phyloP scores from a whole-genome alignment of 2,797 vertebrate genomes.

The Dallia pectoralis region DNA sequence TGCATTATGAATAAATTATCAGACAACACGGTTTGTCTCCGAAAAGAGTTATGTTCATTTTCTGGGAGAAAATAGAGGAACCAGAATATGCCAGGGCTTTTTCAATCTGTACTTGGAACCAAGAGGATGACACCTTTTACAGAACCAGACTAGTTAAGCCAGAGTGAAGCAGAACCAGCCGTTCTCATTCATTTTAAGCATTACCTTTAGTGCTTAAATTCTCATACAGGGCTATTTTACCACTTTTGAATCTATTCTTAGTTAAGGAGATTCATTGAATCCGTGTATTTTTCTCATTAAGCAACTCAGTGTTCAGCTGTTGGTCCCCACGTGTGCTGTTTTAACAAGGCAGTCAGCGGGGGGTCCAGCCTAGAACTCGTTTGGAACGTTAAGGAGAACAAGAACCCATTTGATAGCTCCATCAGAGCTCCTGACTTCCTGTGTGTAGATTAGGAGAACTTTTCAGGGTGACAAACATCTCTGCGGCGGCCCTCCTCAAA shows the following conservation, averaged over 20 bases:
- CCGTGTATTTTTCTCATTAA: conserved; percentile 27
- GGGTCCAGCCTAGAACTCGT: conserved; percentile 18
- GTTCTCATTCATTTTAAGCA: not conserved
- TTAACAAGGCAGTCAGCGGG: conserved; percentile 26
- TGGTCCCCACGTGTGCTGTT: conserved; percentile 9
- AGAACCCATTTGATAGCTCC: conserved; percentile 42
- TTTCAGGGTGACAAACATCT: not conserved
- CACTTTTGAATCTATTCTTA: not conserved
- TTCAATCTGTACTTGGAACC: not conserved
- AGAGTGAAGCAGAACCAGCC: not conserved
- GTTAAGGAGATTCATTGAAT: conserved; percentile 28
- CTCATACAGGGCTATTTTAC: not conserved
- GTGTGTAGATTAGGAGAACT: not conserved
- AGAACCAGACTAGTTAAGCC: not conserved
- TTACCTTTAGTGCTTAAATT: not conserved
- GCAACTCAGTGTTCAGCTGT: not conserved
- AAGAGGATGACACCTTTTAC: not conserved
- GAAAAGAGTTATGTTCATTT: not conserved
- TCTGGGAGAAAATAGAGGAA: conserved; percentile 1
- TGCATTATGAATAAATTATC: conserved; percentile 3
- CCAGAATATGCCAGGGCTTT: not conserved
- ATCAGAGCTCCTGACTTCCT: too few species aligned
- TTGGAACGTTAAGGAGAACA: conserved; percentile 27
- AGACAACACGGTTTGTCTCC: not conserved
- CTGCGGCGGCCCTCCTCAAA: not conserved